phyloP scores from a whole-genome alignment of 30 jellyfish, hydroid and myxozoan genomes.

The Haliclystus octoradiatus region DNA sequence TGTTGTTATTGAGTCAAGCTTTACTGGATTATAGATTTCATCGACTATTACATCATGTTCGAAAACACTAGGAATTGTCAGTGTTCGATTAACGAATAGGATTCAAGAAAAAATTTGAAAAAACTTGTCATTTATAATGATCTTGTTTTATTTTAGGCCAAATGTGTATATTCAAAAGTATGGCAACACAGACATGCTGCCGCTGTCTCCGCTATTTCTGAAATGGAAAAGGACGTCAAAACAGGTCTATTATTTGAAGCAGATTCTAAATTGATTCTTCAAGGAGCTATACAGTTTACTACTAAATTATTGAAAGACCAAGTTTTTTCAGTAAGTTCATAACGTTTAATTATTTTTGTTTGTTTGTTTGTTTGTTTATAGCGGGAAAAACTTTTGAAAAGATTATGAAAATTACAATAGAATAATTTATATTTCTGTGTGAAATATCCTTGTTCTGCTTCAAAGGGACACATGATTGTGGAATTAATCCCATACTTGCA shows the following conservation, averaged over 20 bases:
- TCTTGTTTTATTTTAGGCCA: constrained; percentile 31
- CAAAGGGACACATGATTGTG: too few relatives aligned
- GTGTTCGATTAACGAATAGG: too few relatives aligned
- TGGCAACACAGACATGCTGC: constrained; percentile 86
- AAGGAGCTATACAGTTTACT: constrained; percentile 40
- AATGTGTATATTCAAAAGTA: constrained; percentile 53
- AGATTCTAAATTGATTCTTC: constrained; percentile 32
- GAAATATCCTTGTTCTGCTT: too few relatives aligned
- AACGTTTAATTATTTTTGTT: too few relatives aligned
- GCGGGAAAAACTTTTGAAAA: background rate
- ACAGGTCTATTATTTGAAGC: constrained; percentile 24
- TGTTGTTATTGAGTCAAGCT: too few relatives aligned
- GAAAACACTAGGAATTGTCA: background rate
- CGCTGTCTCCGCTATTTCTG: constrained; percentile 16
- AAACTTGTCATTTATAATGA: too few relatives aligned
- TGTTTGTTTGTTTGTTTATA: too few relatives aligned
- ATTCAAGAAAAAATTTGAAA: too few relatives aligned
- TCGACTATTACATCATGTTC: background rate
- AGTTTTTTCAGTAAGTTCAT: constrained; percentile 41
- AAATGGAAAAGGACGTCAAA: constrained; percentile 19
- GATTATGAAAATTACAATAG: background rate
- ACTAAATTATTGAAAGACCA: constrained; percentile 45
- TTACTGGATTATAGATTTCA: too few relatives aligned
- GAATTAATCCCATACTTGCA: too few relatives aligned
- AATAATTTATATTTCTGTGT: too few relatives aligned